phyloP scores from a whole-genome alignment of 1,140 invertebrate genomes.

The Acromyrmex heyeri region DNA sequence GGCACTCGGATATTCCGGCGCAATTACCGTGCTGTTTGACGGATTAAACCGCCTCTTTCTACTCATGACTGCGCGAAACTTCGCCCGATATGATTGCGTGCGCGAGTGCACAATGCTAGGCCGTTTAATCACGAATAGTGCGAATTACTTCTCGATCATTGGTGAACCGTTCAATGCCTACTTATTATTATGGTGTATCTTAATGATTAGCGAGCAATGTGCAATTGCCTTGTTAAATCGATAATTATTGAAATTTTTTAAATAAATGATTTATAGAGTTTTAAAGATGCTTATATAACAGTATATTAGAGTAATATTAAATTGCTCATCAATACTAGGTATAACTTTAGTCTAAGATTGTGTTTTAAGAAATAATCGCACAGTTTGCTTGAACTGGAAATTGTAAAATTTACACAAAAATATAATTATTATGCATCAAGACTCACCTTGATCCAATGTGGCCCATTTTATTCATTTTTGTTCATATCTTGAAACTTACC shows the following conservation, averaged over 20 bases:
- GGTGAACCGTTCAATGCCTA: not conserved
- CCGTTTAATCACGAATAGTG: not conserved
- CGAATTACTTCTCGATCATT: not conserved
- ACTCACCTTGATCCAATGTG: no score
- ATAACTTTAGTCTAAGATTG: no score
- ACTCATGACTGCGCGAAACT: not conserved
- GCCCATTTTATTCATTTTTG: no score
- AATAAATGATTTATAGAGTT: no score
- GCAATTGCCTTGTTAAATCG: not conserved
- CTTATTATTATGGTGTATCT: not conserved
- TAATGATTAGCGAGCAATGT: not conserved
- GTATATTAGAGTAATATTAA: no score
- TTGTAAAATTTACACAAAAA: no score
- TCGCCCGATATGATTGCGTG: conserved; percentile 4
- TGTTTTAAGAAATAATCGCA: no score
- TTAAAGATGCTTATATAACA: no score
- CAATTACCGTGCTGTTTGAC: conserved; percentile 39
- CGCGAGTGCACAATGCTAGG: not conserved
- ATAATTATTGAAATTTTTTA: not conserved
- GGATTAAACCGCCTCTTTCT: conserved; percentile 29
- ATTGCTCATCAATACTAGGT: no score
- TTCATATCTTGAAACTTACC: not conserved
- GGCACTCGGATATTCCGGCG: conserved; percentile 4
- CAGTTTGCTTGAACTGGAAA: no score
- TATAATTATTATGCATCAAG: no score